phyloP scores from a whole-genome alignment of 2,888 invertebrate species.

The Girardia tigrina region DNA sequence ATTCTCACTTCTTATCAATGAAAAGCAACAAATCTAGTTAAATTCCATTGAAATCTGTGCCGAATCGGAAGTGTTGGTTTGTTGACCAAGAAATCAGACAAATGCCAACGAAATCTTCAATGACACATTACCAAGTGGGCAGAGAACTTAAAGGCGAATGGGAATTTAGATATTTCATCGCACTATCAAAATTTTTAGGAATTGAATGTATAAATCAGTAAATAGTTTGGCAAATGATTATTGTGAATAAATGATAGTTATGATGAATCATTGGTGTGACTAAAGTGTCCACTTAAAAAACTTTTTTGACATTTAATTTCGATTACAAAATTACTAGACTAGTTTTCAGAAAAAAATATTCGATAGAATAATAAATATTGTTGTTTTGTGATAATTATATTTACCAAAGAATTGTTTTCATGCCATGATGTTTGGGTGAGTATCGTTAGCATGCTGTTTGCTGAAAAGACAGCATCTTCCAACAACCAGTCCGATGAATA shows the following conservation, averaged over 20 bases:
- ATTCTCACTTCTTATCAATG: no score
- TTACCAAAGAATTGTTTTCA: background rate
- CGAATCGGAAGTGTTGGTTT: background rate
- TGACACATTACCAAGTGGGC: background rate
- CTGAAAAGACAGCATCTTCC: background rate
- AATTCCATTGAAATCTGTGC: background rate
- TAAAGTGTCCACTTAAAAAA: background rate
- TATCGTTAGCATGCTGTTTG: background rate
- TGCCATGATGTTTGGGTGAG: background rate
- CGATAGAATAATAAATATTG: background rate
- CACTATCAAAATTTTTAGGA: background rate
- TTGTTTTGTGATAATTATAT: background rate
- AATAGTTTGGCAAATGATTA: background rate
- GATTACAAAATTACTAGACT: background rate
- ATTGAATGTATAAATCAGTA: no score
- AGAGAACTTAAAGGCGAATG: background rate
- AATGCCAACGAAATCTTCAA: background rate
- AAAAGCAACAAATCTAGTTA: background rate
- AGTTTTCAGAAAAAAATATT: background rate
- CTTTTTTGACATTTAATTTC: background rate
- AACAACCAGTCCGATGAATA: conserved; percentile 7
- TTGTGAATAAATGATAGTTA: background rate
- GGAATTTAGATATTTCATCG: background rate
- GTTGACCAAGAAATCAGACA: background rate
- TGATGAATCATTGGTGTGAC: background rate